Evolutionary conservation across 2,113 vertebrate species (phyloP).

Genomic region (Tragelaphus buxtoni): DNA sequence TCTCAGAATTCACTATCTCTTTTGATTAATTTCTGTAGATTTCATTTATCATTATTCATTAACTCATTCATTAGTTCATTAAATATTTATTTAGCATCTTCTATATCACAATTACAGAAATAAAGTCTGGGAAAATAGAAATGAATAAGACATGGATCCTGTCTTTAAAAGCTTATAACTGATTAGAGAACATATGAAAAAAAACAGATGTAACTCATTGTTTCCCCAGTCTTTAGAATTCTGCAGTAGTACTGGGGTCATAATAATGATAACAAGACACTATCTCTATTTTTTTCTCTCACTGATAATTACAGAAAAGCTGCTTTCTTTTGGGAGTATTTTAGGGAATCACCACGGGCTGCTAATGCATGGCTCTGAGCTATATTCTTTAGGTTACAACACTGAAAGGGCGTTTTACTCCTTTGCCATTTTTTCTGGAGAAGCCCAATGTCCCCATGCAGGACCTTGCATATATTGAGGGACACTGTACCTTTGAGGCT

Average conservation of each 20-base stretch:
- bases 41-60: neutral
- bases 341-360: neutral
- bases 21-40: neutral
- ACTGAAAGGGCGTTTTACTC: neutral
- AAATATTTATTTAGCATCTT: neutral
- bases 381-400: neutral
- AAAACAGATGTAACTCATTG: neutral
- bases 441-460: neutral
- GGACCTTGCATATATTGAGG: rapidly evolving
- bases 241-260: neutral
- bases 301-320: neutral
- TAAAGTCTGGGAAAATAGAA: neutral
- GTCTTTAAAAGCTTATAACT: neutral
- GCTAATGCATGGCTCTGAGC: neutral
- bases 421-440: neutral
- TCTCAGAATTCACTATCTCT: neutral
- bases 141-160: neutral
- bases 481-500: neutral
- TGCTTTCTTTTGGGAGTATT: neutral
- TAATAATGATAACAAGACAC: neutral
- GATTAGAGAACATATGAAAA: neutral
- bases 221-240: neutral
- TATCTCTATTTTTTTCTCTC: neutral
- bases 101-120: neutral
- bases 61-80: neutral